A percentile compares a stretch with the other conserved stretches of the same genome.
These are phyloP conservation scores for Verasper variegatus DNA, from an alignment of 2,113 vertebrate genomes.

Conservation along the genomic window DNA sequence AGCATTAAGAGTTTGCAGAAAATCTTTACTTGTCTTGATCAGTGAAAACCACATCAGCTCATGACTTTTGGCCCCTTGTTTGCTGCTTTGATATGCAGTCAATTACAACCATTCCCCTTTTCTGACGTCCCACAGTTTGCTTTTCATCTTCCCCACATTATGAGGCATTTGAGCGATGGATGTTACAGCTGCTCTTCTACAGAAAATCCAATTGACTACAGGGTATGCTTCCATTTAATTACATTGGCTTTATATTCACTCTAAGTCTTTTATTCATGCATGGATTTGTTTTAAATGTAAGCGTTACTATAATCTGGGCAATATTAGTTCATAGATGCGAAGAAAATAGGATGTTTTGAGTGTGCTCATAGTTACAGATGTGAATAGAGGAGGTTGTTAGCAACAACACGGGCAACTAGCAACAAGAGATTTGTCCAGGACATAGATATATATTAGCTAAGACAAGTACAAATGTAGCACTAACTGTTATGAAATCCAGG, in stretches of 20 bases:
- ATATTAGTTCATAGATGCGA: background rate
- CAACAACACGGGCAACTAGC: background rate
- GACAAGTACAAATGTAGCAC: background rate
- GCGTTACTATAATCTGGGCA: constrained; percentile 1
- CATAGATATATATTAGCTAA: background rate
- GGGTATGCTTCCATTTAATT: background rate
- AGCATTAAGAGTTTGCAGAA: background rate
- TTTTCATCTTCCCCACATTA: constrained; percentile 27
- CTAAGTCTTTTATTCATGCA: background rate
- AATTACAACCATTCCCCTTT: background rate
- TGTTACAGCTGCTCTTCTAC: constrained; percentile 2
- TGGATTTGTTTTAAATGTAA: background rate
- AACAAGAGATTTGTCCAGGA: background rate
- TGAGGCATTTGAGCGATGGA: constrained; percentile 12
- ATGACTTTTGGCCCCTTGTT: background rate
- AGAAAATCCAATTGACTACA: background rate
- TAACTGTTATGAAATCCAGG: background rate
- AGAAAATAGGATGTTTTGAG: background rate
- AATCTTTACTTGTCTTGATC: background rate
- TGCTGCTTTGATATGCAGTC: background rate
- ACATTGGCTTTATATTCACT: background rate
- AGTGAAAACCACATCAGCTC: background rate
- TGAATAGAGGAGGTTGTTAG: background rate
- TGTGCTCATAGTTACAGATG: background rate
- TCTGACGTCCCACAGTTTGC: background rate